These are phyloP conservation scores for Dione juno DNA, from an alignment of 2,888 invertebrate species.

Conservation along the genomic window DNA sequence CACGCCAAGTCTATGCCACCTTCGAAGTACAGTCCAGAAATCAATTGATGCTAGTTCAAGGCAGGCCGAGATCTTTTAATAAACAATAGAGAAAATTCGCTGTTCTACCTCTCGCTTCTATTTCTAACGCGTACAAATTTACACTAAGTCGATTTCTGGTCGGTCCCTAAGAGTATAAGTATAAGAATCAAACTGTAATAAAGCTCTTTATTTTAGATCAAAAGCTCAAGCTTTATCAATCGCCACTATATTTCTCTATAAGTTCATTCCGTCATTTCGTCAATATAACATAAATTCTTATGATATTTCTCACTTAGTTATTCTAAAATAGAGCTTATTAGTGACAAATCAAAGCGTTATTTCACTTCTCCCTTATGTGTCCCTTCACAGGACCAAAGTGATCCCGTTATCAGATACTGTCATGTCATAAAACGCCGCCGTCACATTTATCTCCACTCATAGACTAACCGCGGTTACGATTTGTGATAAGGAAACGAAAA, in stretches of 20 bases:
- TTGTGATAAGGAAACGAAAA: slow-evolving; percentile 33
- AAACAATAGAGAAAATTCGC: no score
- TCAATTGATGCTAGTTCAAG: no score
- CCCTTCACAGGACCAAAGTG: neutral
- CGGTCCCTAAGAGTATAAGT: no score
- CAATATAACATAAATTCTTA: slow-evolving; percentile 14
- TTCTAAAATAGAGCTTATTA: neutral
- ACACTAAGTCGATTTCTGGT: no score
- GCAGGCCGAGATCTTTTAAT: no score
- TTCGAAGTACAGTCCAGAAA: no score
- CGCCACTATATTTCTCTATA: neutral
- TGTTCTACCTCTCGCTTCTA: no score
- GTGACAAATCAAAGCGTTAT: neutral
- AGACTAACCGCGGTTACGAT: slow-evolving; percentile 37
- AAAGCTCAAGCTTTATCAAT: slow-evolving; percentile 2
- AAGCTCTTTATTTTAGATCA: neutral
- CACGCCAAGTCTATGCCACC: no score
- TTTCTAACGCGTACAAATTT: no score
- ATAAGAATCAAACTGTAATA: neutral
- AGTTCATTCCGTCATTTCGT: slow-evolving; percentile 2
- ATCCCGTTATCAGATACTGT: slow-evolving; percentile 24
- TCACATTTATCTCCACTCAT: slow-evolving; percentile 34
- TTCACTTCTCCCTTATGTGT: neutral
- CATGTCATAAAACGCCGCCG: slow-evolving; percentile 30
- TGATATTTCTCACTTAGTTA: neutral